phyloP scores from a whole-genome alignment of 2,113 vertebrate species.

The Vidua chalybeata region DNA sequence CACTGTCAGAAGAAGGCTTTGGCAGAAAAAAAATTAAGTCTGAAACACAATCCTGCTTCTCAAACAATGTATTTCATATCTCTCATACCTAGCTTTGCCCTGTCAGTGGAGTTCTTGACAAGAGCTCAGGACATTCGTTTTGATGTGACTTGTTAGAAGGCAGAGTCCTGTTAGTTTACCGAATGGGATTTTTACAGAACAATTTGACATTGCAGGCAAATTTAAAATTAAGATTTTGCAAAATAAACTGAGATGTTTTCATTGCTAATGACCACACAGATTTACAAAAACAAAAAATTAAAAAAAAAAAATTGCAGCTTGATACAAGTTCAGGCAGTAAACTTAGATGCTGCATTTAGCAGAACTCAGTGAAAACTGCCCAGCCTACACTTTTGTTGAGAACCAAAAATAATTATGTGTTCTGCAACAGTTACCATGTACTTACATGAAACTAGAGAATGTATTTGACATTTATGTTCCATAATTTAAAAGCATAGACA shows the following conservation, averaged over 20 bases:
- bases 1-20: background rate
- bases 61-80: background rate
- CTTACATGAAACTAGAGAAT: background rate
- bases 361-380: background rate
- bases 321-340: background rate
- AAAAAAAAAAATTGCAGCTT: background rate
- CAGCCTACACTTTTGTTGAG: background rate
- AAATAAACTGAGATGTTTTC: background rate
- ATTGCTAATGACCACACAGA: background rate
- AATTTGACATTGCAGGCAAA: background rate
- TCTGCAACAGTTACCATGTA: background rate
- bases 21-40: background rate
- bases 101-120: background rate
- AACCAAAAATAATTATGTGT: background rate
- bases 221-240: background rate
- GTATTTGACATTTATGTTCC: background rate
- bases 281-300: background rate
- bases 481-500: background rate
- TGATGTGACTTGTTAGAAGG: background rate
- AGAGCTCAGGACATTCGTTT: background rate
- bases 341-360: background rate
- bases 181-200: background rate
- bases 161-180: background rate
- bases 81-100: rapidly evolving
- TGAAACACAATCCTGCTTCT: background rate